Conservation (phyloP, 2,113 vertebrate species). For the Lophius piscatorius region DNA sequence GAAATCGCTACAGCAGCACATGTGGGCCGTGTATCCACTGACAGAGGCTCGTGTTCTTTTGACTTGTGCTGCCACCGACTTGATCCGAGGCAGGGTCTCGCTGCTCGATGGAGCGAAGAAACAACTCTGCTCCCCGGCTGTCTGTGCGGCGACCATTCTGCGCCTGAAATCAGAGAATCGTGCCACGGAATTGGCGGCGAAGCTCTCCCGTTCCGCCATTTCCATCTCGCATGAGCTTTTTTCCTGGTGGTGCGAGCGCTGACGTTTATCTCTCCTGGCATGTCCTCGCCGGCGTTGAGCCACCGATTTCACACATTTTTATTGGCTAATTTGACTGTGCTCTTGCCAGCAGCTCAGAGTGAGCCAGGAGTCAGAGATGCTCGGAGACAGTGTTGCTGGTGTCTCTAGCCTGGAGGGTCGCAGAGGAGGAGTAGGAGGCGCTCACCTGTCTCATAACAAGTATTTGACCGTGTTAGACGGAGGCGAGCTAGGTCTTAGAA, state of each 20-base stretch:
- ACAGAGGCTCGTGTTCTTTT: slow-evolving; percentile 62
- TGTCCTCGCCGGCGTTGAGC: slow-evolving; percentile 67
- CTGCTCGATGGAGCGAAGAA: slow-evolving; percentile 43
- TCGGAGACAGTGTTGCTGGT: slow-evolving; percentile 45
- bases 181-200: slow-evolving; percentile 48
- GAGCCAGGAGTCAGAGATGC: slow-evolving; percentile 68
- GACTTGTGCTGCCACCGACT: slow-evolving; percentile 53
- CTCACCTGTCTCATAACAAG: slow-evolving; percentile 55
- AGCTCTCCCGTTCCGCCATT: slow-evolving; percentile 44
- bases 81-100: slow-evolving; percentile 45
- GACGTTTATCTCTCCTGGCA: slow-evolving; percentile 83
- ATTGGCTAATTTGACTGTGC: slow-evolving; percentile 82
- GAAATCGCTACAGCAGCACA: slow-evolving; percentile 55
- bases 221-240: slow-evolving; percentile 51
- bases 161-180: slow-evolving; percentile 41
- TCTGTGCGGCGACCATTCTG: slow-evolving; percentile 38
- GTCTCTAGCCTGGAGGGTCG: slow-evolving; percentile 38
- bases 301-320: slow-evolving; percentile 83
- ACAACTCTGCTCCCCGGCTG: slow-evolving; percentile 48
- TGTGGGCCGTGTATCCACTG: slow-evolving; percentile 57
- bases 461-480: slow-evolving; percentile 46
- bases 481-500: slow-evolving; percentile 11
- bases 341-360: slow-evolving; percentile 76
- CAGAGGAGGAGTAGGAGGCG: slow-evolving; percentile 3
- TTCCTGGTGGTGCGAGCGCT: slow-evolving; percentile 67